Base-by-base conservation (phyloP, 92 coral and sea anemone genomes). In the Parazoanthus atlanticus region DNA sequence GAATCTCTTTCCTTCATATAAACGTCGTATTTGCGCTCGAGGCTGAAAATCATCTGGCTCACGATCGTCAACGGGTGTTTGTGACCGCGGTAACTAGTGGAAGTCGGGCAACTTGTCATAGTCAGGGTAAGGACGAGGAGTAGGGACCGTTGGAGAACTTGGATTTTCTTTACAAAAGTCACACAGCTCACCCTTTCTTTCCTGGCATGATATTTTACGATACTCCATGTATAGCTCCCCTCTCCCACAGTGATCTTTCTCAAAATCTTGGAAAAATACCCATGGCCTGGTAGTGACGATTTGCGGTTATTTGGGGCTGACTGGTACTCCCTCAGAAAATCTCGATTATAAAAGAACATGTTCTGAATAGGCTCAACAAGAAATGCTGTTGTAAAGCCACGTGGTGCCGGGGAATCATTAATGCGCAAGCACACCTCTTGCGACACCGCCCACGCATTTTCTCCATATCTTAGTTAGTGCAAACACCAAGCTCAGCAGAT, bases 391-490 rank as follows among this genome's bases (percentile, higher is more conserved):
- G 80, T 46, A 86, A 56, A 90, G 15, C 79, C 92, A 66, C 82
- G 77, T 78, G 89, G 92, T 36, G 82, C 86, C 58, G 90, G 92
- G 74, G 92, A 72, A 90, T 79, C 92, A 58, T 90, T 85, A 85
- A 90, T 86, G 74, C 92, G 86, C 26, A 41, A 79, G 86, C 40
- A 43, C 32, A 90, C 89, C 79, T 78, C 81, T 61, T 85, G 79
- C 71, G 89, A 61, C 41, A 90, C 92, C 33, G 79, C 89, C 89
- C 92, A 90, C 38, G 92, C 92, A 90, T 49, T 49, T 49, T 49
- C 74, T 86, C 92, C 79, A 86, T 79, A 72, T 78, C 75, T 90
- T 64, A 75, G 78, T 78, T 78, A 61, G 70, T 41, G 76, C 80
- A 64, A 56, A 76, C 71, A 28, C 79, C 83, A 40, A 86, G 89